Base-by-base conservation (phyloP, 1,140 invertebrate species). In the Lepidurus couesii region DNA sequence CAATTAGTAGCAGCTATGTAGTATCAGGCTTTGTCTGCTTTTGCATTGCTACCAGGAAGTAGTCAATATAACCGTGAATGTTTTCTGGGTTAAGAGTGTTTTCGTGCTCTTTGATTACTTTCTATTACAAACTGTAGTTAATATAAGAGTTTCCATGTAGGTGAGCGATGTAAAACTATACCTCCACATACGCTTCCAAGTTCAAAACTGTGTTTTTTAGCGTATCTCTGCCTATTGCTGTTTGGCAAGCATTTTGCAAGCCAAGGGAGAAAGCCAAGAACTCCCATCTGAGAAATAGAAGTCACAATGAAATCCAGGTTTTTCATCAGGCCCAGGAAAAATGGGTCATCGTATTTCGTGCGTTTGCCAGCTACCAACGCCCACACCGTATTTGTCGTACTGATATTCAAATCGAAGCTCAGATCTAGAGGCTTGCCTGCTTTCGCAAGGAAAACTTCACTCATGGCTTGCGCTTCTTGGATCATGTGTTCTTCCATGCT, bases 31-130 rank as follows among this genome's bases (percentile, higher is more conserved):
- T 24, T 0, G 65, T 76, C 43, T 78, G 75, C 44, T 80, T 43
- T 16, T 83, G 77, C 75, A 84, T 82, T 78, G 85, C 83, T 11
- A 92, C 87, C 21, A 96, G 85, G 83, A 95, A 96, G 9, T 90
- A 90, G 81, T 96, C 94, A 88, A 96, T 95, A 24, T 96, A 90
- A 85, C 96, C 93, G 76, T 91, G 87, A 2, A 91, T 90, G 65
- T 90, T 88, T 34, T 88, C 81, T 80, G 86, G 82, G 79, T 88
- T 85, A 80, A 92, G 92, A 0, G 88, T 89, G 45, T 87, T 84
- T 79, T 93, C 91, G 83, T 96, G 94, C 79, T 88, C 89, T 74
- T 90, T 85, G 10, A 96, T 86, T 84, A 93, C 92, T 24, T 89
- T 87, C 82, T 89, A 78, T n/a, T n/a, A 45, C 34, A 84, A 44